These are phyloP conservation scores for Charanyca ferruginea DNA, from an alignment of 2,888 invertebrate species.

Conservation along the genomic window DNA sequence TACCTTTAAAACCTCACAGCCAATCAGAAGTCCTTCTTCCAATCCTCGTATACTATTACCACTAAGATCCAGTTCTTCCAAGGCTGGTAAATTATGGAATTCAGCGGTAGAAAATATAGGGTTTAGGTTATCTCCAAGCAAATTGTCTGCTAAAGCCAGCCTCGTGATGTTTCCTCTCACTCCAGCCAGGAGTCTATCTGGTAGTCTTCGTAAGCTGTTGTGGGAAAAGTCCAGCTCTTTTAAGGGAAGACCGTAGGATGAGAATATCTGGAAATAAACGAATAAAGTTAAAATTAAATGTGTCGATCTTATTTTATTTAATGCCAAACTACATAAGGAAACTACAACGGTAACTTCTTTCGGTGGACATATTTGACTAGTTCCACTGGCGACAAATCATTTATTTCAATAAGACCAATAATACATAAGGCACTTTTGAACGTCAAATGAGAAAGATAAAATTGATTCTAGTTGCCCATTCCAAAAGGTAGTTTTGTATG, in stretches of 20 bases:
- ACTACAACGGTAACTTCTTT: background rate
- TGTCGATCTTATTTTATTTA: background rate
- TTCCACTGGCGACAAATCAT: background rate
- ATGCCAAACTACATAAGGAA: background rate
- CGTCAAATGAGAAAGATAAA: too few relatives aligned
- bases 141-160: constrained; percentile 94
- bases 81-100: constrained; percentile 94
- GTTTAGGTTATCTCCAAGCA: constrained; percentile 97
- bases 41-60: constrained; percentile 95
- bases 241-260: constrained; percentile 93
- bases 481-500: too few relatives aligned
- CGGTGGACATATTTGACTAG: too few relatives aligned
- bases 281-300: background rate
- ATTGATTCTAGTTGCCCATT: too few relatives aligned
- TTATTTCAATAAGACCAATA: too few relatives aligned
- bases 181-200: constrained; percentile 94
- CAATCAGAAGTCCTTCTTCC: constrained; percentile 96
- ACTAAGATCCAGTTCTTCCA: constrained; percentile 94
- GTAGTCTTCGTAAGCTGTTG: constrained; percentile 95
- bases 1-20: constrained; percentile 94
- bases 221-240: constrained; percentile 95
- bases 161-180: constrained; percentile 93
- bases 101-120: constrained; percentile 97
- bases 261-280: constrained; percentile 91
- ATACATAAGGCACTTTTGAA: too few relatives aligned